A percentile compares a stretch with the other conserved stretches of the same genome.
Evolutionary conservation across 2,113 vertebrate species (phyloP).

Genomic region (Oncorhynchus tshawytscha): DNA sequence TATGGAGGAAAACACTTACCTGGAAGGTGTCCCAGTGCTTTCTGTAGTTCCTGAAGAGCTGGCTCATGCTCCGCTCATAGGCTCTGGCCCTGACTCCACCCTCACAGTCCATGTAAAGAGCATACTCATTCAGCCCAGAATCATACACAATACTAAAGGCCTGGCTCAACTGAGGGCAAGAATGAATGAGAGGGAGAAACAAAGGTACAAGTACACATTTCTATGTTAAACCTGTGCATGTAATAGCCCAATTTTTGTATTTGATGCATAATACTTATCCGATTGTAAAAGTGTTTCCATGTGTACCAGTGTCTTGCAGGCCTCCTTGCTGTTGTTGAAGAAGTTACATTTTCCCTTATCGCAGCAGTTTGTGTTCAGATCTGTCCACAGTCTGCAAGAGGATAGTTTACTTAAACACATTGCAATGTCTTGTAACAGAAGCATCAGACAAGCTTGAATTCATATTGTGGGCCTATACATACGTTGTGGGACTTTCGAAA

Average conservation of each 20-base stretch:
- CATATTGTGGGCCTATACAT: no score
- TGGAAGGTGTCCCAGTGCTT: slow-evolving; percentile 23
- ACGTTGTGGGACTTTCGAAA: no score
- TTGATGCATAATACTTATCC: not conserved
- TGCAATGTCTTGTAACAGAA: not conserved
- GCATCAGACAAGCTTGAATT: no score
- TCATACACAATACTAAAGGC: slow-evolving; percentile 66
- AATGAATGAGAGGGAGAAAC: not conserved
- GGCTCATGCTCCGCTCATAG: slow-evolving; percentile 64
- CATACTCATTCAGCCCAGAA: slow-evolving; percentile 72
- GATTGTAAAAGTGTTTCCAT: not conserved
- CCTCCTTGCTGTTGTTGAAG: slow-evolving; percentile 56
- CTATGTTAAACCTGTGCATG: not conserved
- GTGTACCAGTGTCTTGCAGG: slow-evolving; percentile 54
- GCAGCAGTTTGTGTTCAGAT: slow-evolving; percentile 73
- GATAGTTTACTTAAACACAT: not conserved
- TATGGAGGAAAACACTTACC: no score
- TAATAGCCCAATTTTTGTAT: not conserved
- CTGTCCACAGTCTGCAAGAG: slow-evolving; percentile 70
- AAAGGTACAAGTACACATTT: not conserved
- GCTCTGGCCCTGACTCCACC: slow-evolving; percentile 40
- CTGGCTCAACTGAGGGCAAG: slow-evolving; percentile 47
- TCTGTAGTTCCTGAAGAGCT: slow-evolving; percentile 65
- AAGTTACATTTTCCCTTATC: slow-evolving; percentile 66
- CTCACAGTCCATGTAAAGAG: slow-evolving; percentile 74